Conservation (phyloP, 2,888 invertebrate genomes). For the Griposia aprilina region DNA sequence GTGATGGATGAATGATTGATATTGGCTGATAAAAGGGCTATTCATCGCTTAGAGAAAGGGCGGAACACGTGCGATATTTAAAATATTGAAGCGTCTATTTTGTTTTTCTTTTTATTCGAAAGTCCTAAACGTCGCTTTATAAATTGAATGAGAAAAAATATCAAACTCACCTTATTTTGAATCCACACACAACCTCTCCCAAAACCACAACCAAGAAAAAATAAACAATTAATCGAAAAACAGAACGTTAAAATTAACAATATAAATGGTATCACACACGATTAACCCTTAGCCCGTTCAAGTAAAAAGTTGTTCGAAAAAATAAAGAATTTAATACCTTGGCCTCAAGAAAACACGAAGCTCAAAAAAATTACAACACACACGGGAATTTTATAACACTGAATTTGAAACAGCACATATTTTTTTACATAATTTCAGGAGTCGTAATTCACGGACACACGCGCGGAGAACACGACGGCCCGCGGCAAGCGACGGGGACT, state of each 20-base stretch:
- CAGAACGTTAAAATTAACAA: conserved; percentile 55
- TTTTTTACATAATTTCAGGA: conserved; percentile 56
- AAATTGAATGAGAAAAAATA: neutral
- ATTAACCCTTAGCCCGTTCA: conserved; percentile 30
- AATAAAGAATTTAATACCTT: conserved; percentile 23
- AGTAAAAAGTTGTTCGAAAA: conserved; percentile 38
- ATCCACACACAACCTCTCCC: conserved; percentile 33
- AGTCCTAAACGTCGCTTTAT: fast-evolving
- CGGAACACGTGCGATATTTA: neutral
- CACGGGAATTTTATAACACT: conserved; percentile 44
- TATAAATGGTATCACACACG: conserved; percentile 58
- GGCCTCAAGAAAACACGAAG: conserved; percentile 4
- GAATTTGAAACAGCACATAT: conserved; percentile 48
- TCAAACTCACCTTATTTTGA: conserved; percentile 49
- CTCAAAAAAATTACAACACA: conserved; percentile 35
- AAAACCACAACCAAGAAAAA: conserved; percentile 46
- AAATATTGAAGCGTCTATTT: neutral
- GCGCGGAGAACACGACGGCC: conserved; percentile 43
- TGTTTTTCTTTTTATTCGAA: neutral
- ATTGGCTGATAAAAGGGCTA: conserved; percentile 16
- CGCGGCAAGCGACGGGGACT: conserved; percentile 47
- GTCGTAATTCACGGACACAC: conserved; percentile 57
- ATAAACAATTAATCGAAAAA: conserved; percentile 34
- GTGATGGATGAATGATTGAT: conserved; percentile 31
- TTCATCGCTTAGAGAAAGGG: conserved; percentile 1